Percentiles rank a stretch among this genome's conserved stretches.
These are phyloP conservation scores for Hetaerina titia DNA, from an alignment of 2,888 invertebrate genomes.

Conservation along the genomic window DNA sequence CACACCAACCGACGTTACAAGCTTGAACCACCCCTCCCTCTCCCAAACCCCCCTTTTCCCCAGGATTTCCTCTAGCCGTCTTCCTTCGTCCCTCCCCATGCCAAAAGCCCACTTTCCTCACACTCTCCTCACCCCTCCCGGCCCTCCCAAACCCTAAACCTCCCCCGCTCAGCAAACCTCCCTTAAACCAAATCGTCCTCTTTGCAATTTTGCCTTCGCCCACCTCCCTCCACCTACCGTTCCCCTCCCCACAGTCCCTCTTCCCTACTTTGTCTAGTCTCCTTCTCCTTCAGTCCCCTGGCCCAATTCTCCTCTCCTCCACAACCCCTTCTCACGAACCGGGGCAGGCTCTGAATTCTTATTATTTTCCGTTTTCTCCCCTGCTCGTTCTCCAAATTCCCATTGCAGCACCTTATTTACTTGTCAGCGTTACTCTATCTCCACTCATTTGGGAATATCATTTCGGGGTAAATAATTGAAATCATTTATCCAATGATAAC, in stretches of 20 bases:
- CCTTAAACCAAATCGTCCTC: constrained; percentile 17
- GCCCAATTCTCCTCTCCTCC: no score
- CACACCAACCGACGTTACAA: neutral
- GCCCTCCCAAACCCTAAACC: neutral
- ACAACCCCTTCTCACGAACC: no score
- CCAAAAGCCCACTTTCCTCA: neutral
- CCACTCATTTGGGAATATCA: no score
- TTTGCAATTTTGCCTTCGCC: neutral
- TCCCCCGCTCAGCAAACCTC: neutral
- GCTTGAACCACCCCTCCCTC: neutral
- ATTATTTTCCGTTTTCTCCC: neutral
- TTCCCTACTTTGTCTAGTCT: neutral
- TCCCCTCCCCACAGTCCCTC: neutral
- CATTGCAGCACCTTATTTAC: no score
- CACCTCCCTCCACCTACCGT: neutral
- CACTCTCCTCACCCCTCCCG: neutral
- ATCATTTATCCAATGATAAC: no score
- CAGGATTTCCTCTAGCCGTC: neutral
- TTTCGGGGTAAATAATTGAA: no score
- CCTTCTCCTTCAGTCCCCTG: neutral
- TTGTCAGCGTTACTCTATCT: no score
- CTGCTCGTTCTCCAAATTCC: no score
- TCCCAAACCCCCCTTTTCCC: neutral
- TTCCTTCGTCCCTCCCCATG: neutral
- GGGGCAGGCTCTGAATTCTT: no score